Base-by-base conservation (phyloP, 2,797 vertebrate genomes). In the Lates japonicus region DNA sequence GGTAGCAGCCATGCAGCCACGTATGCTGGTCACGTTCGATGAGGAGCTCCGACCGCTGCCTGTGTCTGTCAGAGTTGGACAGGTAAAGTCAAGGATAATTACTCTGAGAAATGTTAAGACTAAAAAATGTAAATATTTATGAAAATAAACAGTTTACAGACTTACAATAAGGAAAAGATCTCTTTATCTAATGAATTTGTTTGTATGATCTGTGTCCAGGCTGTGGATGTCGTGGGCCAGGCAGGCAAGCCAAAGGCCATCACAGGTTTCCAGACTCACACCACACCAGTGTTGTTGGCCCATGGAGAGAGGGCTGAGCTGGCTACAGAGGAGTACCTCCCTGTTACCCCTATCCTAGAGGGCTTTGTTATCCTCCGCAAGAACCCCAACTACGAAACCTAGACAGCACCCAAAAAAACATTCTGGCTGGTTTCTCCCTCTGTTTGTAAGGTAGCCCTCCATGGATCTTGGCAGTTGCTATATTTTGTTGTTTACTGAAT, bases 181-280 rank as follows among this genome's bases (percentile, higher is more conserved):
- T 33, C 12, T 62, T 22, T 65, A 68, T 78, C 35, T 51, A 29
- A 17, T 0, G 4, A 2, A 7, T 77, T 51, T 71, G 16, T 51
- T 2, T 83, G 12, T 87, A 1, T 71, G 9, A 2, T 83, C 3
- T 82, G 7, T 86, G 42, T 49, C 0, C 80, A 99, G 98, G 98
- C 98, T 7, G 98, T 99, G 82, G 98, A 99, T 46, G 98, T 99
- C 35, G 98, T 99, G 51, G 98, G 98, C 76, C 98, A 99, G 90
- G 98, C 98, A 0, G 98, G 98, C 11, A 99, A 99, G 80, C 98
- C 98, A n/a, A 99, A 99, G 90, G 98, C 98, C 71, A 99, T 99
- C 93, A 99, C 98, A 0, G 98, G 98, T 62, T 99, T 99, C 93
- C 98, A 99, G 96, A 99, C 98, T 22, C 98, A 99, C 92, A 99